phyloP scores from a whole-genome alignment of 1,140 invertebrate species.

The Temnothorax curvispinosus region DNA sequence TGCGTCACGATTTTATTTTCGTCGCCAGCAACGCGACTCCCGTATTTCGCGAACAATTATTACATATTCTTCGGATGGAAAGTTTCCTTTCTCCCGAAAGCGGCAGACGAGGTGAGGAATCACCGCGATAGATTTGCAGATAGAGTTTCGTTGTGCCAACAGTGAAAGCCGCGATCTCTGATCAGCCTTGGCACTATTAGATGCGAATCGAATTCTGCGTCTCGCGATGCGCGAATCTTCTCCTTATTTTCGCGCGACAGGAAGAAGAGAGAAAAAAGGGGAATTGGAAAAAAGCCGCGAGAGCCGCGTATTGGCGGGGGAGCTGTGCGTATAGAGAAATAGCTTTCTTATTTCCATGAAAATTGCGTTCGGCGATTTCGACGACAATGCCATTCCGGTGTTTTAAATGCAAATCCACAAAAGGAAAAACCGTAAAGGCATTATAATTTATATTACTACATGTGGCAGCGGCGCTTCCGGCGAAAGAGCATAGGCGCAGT shows the following conservation, averaged over 20 bases:
- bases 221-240: neutral
- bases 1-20: constrained; percentile 51
- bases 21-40: constrained; percentile 36
- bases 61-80: neutral
- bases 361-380: constrained; percentile 78
- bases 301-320: constrained; percentile 4
- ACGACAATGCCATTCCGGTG: constrained; percentile 79
- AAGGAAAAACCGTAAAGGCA: constrained; percentile 85
- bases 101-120: neutral
- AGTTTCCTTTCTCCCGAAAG: constrained; percentile 48
- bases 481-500: constrained; percentile 85
- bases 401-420: constrained; percentile 84
- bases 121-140: neutral
- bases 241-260: neutral
- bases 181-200: constrained; percentile 72
- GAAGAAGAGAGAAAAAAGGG: neutral
- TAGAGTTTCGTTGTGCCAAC: constrained; percentile 55
- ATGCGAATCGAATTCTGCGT: constrained; percentile 57
- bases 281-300: neutral
- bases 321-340: constrained; percentile 11
- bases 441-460: constrained; percentile 86
- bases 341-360: constrained; percentile 79
- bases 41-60: constrained; percentile 51
- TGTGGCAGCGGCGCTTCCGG: constrained; percentile 84
- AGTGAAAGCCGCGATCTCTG: constrained; percentile 72